Evolutionary conservation across 1,140 invertebrate genomes (phyloP), one percentile per base, ranked within the genome.

Genomic region (Sarcophaga bullata): DNA sequence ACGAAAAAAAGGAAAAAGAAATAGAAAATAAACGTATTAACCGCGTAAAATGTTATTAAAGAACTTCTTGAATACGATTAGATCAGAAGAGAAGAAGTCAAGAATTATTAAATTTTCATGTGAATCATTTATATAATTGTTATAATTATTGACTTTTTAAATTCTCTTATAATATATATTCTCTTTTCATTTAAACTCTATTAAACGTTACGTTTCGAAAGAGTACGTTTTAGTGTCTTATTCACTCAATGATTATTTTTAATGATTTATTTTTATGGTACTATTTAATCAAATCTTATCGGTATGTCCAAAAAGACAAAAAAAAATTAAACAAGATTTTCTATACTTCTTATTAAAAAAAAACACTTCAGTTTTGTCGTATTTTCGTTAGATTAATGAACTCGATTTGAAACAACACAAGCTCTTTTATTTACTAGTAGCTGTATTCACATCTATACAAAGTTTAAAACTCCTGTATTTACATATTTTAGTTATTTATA

Each of bases 111-210:
- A 68, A 68, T 19, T 8, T 10, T 17, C 62, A 68, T 68, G 62
- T 68, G 62, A 68, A 68, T 68, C 62, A 68, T 68, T 19, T 68
- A 68, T 19, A 68, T 58, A 58, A 58, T 58, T n/a, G n/a, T 58
- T 58, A 58, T 58, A n/a, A 58, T 58, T 15, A n/a, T 58, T 7
- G 15, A 58, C n/a, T 37, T 37, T n/a, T 37, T 37, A 37, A 37
- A 37, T 37, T 37, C 25, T 37, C 25, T 37, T 37, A 37, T 37
- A 37, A 37, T 37, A 4, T 37, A 2, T 4, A 37, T 37, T 37
- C 25, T 37, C 25, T 37, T 37, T 37, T 1, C 25, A 4, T 37
- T 37, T 37, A 37, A 37, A 37, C 54, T 58, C 13, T 13, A 13
- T 10, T n/a, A 58, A 58, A 11, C 13, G 54, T 58, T 58, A 11